Conservation (phyloP, 1,140 invertebrate species). For the Arctopsyche grandis region DNA sequence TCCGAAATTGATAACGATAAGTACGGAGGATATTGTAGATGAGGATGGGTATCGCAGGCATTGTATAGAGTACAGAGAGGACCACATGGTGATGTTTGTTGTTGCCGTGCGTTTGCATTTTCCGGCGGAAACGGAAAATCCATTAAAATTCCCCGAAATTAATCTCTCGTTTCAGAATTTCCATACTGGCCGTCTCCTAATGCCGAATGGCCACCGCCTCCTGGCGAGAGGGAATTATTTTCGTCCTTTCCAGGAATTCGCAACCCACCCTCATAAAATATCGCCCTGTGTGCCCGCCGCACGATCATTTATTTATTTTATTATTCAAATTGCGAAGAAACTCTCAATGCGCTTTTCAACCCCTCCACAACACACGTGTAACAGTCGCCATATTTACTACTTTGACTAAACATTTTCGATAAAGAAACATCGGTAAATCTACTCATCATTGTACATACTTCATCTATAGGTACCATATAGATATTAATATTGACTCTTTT, state of each 20-base stretch:
- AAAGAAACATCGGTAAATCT: too few relatives aligned
- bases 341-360: slow-evolving; percentile 13
- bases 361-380: too few relatives aligned
- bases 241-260: slow-evolving; percentile 46
- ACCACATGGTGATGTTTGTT: slow-evolving; percentile 18
- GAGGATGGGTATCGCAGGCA: too few relatives aligned
- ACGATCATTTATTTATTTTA: slow-evolving; percentile 36
- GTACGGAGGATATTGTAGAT: too few relatives aligned
- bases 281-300: slow-evolving; percentile 22
- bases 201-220: slow-evolving; percentile 43
- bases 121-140: slow-evolving; percentile 40
- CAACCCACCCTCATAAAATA: slow-evolving; percentile 36
- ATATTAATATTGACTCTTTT: too few relatives aligned
- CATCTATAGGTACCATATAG: too few relatives aligned
- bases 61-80: not conserved
- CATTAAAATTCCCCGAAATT: slow-evolving; percentile 51
- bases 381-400: too few relatives aligned
- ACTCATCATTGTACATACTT: too few relatives aligned
- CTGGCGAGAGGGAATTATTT: slow-evolving; percentile 41
- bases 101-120: slow-evolving; percentile 39
- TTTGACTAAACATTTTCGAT: too few relatives aligned
- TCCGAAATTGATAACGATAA: too few relatives aligned
- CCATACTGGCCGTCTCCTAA: slow-evolving; percentile 45
- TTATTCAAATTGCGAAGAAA: slow-evolving; percentile 35
- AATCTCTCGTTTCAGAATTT: slow-evolving; percentile 48